phyloP scores from a whole-genome alignment of 1,140 invertebrate genomes.

The Coelopa frigida region DNA sequence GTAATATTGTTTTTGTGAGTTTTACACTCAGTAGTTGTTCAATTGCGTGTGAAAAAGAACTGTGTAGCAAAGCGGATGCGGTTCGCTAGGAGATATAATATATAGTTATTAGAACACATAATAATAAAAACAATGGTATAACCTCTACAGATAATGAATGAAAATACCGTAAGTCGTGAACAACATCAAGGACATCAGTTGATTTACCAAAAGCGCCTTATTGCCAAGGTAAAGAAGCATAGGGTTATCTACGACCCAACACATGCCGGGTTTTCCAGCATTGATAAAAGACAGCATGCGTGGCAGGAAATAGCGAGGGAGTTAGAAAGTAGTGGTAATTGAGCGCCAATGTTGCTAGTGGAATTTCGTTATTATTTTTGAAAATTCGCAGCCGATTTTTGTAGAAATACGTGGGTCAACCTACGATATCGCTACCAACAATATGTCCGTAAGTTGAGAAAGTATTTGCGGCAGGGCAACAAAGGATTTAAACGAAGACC shows the following conservation, averaged over 20 bases:
- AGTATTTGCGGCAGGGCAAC: conserved; percentile 12
- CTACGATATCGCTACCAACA: conserved; percentile 24
- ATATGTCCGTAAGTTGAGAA: conserved; percentile 21
- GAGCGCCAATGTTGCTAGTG: background rate
- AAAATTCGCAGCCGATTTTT: conserved; percentile 9
- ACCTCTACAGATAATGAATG: no score
- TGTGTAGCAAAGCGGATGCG: no score
- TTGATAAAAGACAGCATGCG: background rate
- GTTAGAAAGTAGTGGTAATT: conserved; percentile 7
- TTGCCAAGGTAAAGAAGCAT: conserved; percentile 5
- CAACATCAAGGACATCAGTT: no score
- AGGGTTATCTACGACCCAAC: conserved; percentile 8
- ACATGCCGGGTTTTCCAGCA: conserved; percentile 4
- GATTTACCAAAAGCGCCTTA: conserved; percentile 6
- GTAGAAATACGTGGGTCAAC: conserved; percentile 23
- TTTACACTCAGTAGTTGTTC: no score
- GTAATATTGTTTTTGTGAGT: no score
- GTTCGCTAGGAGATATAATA: no score
- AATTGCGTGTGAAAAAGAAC: no score
- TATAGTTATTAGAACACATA: no score
- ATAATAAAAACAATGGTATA: no score
- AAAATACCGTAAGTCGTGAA: no score
- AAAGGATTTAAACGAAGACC: conserved; percentile 13
- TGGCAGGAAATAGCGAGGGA: conserved; percentile 12
- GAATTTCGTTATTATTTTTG: background rate